Percentiles rank a stretch among this genome's conserved stretches.
Evolutionary conservation across 2,113 vertebrate genomes (phyloP).

Genomic region (Picathartes gymnocephalus): DNA sequence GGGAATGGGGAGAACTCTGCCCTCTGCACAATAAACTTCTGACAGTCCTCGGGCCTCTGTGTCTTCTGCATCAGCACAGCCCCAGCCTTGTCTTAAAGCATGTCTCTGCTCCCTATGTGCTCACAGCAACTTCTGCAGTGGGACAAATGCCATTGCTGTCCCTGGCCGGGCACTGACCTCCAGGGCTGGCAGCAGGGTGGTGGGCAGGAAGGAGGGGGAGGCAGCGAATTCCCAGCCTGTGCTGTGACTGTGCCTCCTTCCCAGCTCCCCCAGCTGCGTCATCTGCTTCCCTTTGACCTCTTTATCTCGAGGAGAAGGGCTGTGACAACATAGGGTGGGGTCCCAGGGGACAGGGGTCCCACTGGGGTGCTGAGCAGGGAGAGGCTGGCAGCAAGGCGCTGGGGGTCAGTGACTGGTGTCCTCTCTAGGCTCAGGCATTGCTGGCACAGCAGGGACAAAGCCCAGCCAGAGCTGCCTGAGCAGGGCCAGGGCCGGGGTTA

Average conservation of each 20-base stretch:
- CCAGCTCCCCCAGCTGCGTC: neutral
- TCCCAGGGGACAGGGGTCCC: neutral
- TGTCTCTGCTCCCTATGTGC: neutral
- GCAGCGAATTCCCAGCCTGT: fast-evolving
- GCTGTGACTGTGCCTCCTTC: neutral
- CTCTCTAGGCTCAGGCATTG: neutral
- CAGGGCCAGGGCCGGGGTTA: neutral
- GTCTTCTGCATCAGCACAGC: neutral
- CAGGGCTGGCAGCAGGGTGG: neutral
- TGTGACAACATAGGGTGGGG: neutral
- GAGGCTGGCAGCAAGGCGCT: neutral
- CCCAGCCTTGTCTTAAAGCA: neutral
- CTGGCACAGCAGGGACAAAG: neutral
- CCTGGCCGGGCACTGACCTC: fast-evolving
- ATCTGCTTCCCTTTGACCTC: neutral
- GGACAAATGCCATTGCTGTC: neutral
- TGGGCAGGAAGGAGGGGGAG: neutral
- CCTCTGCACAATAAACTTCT: constrained; percentile 35
- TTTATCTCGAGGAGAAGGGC: neutral
- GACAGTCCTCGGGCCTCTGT: neutral
- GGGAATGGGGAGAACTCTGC: neutral
- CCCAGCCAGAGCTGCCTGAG: neutral
- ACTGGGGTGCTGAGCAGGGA: neutral
- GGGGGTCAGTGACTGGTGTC: fast-evolving
- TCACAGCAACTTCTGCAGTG: neutral